A percentile compares a stretch with the other conserved stretches of the same genome.
Evolutionary conservation across 2,797 vertebrate species (phyloP).

Genomic region (Eleutherodactylus coqui): DNA sequence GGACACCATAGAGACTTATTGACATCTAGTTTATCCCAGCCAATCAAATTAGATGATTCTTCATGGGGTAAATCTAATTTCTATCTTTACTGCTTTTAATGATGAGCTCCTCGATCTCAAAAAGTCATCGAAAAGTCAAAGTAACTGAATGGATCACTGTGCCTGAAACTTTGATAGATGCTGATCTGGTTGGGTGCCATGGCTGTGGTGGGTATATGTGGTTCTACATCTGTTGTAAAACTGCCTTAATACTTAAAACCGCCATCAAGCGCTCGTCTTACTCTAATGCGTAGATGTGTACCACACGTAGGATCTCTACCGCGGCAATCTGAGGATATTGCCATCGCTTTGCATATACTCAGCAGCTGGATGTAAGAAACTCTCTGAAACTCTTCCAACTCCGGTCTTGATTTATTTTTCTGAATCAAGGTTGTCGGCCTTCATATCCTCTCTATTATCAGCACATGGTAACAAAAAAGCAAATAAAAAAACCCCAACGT

Average conservation of each 20-base stretch:
- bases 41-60: no score
- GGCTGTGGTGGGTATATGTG: not conserved
- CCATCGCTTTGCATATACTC: not conserved
- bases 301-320: not conserved
- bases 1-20: no score
- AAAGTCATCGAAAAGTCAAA: no score
- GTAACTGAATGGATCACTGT: no score
- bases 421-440: slow-evolving; percentile 35
- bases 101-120: no score
- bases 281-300: not conserved
- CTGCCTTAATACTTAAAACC: not conserved
- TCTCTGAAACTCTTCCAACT: slow-evolving; percentile 24
- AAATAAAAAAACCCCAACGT: not conserved
- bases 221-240: not conserved
- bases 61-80: no score
- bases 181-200: no score
- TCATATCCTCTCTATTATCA: slow-evolving; percentile 27
- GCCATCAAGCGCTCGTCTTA: not conserved
- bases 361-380: slow-evolving; percentile 10
- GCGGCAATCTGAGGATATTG: slow-evolving; percentile 9
- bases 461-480: slow-evolving; percentile 28
- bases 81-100: no score
- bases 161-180: no score
- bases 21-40: no score
- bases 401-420: slow-evolving; percentile 32